Conservation (phyloP, 2,888 invertebrate genomes). For the Limenitis camilla region DNA sequence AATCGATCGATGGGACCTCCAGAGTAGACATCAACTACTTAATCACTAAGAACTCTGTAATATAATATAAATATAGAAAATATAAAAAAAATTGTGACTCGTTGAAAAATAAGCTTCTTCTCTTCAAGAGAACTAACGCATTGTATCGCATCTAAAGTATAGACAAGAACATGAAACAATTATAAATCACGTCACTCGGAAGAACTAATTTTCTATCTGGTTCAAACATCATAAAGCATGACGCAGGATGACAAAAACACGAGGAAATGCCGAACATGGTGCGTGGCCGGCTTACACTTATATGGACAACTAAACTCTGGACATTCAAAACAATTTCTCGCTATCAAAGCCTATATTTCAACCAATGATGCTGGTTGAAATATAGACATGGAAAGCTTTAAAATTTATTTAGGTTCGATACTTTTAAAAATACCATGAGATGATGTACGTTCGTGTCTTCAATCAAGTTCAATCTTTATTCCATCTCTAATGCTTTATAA, state of each 20-base stretch:
- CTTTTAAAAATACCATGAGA: no score
- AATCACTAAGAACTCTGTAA: no score
- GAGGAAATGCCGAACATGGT: slow-evolving; percentile 19
- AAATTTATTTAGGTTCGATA: no score
- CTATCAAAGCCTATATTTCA: not conserved
- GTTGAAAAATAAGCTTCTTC: no score
- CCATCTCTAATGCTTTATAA: no score
- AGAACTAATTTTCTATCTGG: slow-evolving; percentile 7
- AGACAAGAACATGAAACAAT: not conserved
- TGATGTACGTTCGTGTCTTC: no score
- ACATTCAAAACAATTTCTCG: not conserved
- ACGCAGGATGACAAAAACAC: slow-evolving; percentile 15
- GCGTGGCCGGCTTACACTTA: slow-evolving; percentile 9
- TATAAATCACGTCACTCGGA: slow-evolving; percentile 3
- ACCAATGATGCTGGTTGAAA: not conserved
- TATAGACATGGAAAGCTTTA: no score
- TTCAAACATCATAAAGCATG: slow-evolving; percentile 11
- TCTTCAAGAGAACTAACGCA: not conserved
- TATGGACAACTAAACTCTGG: slow-evolving; percentile 5
- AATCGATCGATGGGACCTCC: no score
- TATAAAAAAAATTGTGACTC: no score
- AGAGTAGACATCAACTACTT: no score
- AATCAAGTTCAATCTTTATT: no score
- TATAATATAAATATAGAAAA: no score
- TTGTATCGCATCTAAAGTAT: not conserved